These are phyloP conservation scores for Synergus itoensis DNA, from an alignment of 2,888 invertebrate genomes.

Conservation along the genomic window DNA sequence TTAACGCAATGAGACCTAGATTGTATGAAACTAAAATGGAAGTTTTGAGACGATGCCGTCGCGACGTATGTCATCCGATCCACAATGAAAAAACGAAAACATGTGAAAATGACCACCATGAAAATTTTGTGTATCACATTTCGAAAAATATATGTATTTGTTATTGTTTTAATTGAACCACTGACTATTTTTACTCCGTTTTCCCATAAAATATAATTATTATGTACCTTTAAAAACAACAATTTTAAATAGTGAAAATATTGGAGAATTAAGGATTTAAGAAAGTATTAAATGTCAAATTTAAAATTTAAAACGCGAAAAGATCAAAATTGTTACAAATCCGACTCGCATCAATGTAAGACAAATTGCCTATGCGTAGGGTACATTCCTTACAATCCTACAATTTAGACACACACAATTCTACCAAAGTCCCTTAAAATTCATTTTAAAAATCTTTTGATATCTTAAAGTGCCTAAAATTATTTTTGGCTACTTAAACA, in stretches of 20 bases:
- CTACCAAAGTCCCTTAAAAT: no score
- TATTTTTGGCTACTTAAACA: no score
- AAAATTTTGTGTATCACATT: slow-evolving; percentile 76
- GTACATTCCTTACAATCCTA: no score
- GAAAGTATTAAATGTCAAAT: no score
- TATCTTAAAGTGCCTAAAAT: no score
- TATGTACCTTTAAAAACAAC: background rate
- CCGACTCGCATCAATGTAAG: background rate
- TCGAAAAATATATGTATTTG: slow-evolving; percentile 78
- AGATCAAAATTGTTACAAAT: background rate
- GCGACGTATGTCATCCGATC: slow-evolving; percentile 58
- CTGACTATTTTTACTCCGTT: slow-evolving; percentile 47
- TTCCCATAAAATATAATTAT: background rate
- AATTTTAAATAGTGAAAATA: background rate
- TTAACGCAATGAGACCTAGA: slow-evolving; percentile 27
- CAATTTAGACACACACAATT: no score
- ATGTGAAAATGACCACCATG: slow-evolving; percentile 67
- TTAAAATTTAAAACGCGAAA: no score
- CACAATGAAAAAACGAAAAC: slow-evolving; percentile 53
- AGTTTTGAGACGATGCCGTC: slow-evolving; percentile 48
- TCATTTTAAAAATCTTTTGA: no score
- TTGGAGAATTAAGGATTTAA: background rate
- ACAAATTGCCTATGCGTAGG: background rate
- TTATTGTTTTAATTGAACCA: slow-evolving; percentile 78
- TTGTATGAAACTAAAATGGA: slow-evolving; percentile 31